phyloP scores from a whole-genome alignment of 1,140 invertebrate genomes.

The Drosophila asahinai region DNA sequence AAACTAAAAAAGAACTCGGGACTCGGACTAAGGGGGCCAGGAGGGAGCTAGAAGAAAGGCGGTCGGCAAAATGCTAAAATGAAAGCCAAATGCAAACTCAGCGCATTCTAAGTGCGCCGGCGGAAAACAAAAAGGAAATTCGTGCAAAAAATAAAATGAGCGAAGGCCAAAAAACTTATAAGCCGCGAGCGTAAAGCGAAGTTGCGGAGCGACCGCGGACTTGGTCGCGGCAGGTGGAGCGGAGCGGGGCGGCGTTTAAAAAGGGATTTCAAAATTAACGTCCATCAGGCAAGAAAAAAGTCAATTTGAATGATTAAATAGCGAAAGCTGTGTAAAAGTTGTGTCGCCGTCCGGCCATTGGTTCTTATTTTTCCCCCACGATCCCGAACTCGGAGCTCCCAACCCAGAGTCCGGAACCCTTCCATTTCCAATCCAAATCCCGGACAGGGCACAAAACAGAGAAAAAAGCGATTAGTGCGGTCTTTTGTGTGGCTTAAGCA shows the following conservation, averaged over 20 bases:
- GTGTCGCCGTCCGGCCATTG: slow-evolving; percentile 30
- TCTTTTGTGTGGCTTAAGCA: slow-evolving; percentile 68
- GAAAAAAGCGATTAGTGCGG: slow-evolving; percentile 68
- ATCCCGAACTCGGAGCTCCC: background rate
- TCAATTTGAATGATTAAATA: slow-evolving; percentile 82
- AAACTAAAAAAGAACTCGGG: slow-evolving; percentile 61
- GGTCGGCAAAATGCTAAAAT: slow-evolving; percentile 64
- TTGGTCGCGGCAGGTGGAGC: background rate
- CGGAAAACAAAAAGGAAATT: slow-evolving; percentile 58
- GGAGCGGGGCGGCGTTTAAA: slow-evolving; percentile 51
- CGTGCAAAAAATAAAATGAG: slow-evolving; percentile 31
- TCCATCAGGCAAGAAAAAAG: slow-evolving; percentile 69
- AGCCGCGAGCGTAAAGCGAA: slow-evolving; percentile 75
- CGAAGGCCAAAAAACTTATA: slow-evolving; percentile 69
- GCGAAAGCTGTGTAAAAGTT: slow-evolving; percentile 64
- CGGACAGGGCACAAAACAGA: slow-evolving; percentile 10
- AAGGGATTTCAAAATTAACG: slow-evolving; percentile 79
- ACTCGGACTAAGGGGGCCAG: slow-evolving; percentile 5
- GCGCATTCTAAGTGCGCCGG: slow-evolving; percentile 70
- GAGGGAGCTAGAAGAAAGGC: slow-evolving; percentile 37
- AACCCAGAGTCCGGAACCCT: slow-evolving; percentile 2
- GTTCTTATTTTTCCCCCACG: slow-evolving; percentile 19
- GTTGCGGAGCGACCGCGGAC: slow-evolving; percentile 47
- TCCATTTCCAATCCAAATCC: slow-evolving; percentile 45
- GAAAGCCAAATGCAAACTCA: slow-evolving; percentile 80